Evolutionary conservation across 2,888 invertebrate genomes (phyloP), one percentile per base, ranked within the genome.

Genomic region (Automeris io): DNA sequence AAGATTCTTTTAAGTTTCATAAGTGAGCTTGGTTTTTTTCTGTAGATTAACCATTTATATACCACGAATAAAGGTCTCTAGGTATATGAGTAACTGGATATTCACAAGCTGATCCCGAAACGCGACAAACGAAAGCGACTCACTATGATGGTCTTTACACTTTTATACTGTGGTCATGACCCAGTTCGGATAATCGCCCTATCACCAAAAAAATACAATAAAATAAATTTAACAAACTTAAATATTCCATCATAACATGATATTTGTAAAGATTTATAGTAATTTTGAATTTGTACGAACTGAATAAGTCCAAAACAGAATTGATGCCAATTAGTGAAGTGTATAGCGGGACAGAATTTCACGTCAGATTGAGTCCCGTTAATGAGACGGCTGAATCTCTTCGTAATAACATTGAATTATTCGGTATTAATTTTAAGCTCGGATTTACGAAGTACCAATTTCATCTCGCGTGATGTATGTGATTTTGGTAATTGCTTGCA

Each of bases 301-400:
- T 19, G 24, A 25, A 38, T 33, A 33, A 38, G 13, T 33, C 13
- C 16, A 26, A 33, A 38, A 51, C 52, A 57, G 52, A 57, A 61
- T 60, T 56, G 55, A 48, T 56, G 64, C 76, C 74, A 80, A 81
- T 82, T 81, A 81, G 66, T 48, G 55, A 58, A 62, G 50, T 61
- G 54, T 61, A 57, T 63, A 69, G 67, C 62, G 58, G 56, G 50
- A 47, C 53, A 54, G 54, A 61, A 58, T 64, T 61, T 63, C 59
- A 59, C 58, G 58, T 58, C 46, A 59, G 61, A 70, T 69, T 63
- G 57, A 61, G 54, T 64, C 51, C 51, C 49, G 56, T 59, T 70
- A 72, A 72, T 70, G 64, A 66, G 67, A 50, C 46, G 48, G 46
- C 47, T 40, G 55, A 51, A 58, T 47, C 47, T 54, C 48, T 35